Evolutionary conservation across 2,888 invertebrate species (phyloP).

Genomic region (Chymomyza caudatula): DNA sequence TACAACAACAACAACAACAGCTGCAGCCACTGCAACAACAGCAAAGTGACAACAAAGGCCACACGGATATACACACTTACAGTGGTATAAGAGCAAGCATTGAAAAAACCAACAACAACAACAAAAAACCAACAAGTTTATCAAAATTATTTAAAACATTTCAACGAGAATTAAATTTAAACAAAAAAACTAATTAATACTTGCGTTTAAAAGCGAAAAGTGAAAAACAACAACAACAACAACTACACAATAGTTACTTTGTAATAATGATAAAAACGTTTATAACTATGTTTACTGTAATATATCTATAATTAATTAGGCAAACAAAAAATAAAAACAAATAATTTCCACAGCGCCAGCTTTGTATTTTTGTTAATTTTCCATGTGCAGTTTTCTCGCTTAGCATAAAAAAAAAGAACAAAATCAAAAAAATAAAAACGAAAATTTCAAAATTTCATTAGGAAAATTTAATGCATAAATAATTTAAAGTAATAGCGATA

Average conservation of each 20-base stretch:
- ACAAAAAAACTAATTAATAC: constrained; percentile 8
- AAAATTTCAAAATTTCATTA: background rate
- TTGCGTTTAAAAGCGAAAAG: background rate
- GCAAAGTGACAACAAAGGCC: background rate
- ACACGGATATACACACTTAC: background rate
- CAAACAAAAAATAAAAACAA: constrained; percentile 9
- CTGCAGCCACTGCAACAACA: constrained; percentile 11
- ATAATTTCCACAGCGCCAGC: constrained; percentile 33
- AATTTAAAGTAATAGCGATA: background rate
- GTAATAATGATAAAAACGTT: background rate
- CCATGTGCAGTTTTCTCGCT: background rate
- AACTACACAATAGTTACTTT: background rate
- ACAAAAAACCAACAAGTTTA: constrained; percentile 17
- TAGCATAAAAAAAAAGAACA: background rate
- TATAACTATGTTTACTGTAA: background rate
- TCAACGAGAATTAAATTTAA: constrained; percentile 34
- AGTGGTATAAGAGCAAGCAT: background rate
- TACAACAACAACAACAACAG: constrained; percentile 19
- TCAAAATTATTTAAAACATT: constrained; percentile 41
- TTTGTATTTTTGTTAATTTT: constrained; percentile 21
- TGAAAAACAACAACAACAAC: constrained; percentile 1
- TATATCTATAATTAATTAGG: constrained; percentile 27
- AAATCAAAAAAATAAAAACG: constrained; percentile 1
- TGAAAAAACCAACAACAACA: constrained; percentile 21
- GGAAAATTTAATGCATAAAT: background rate